Conservation (phyloP, 2,797 vertebrate genomes). For the Hipposideros larvatus region DNA sequence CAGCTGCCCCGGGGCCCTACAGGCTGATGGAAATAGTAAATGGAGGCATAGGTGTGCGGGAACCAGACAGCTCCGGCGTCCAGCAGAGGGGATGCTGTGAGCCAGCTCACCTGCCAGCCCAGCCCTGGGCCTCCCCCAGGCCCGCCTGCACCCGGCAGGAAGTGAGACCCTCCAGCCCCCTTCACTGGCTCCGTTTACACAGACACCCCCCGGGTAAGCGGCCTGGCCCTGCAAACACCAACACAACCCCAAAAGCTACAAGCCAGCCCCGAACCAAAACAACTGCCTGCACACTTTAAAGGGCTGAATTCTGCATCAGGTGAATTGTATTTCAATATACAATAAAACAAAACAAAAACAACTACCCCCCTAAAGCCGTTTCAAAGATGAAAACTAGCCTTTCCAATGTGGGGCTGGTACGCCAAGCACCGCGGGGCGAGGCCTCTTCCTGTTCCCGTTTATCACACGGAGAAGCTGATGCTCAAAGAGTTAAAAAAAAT, state of each 20-base stretch:
- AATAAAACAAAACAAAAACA: neutral
- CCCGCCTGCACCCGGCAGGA: no score
- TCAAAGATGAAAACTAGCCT: neutral
- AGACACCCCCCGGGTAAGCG: neutral
- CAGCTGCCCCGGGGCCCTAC: neutral
- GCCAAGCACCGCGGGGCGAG: no score
- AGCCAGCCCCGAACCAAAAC: neutral
- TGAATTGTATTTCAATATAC: neutral
- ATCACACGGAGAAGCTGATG: neutral
- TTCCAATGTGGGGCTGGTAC: neutral
- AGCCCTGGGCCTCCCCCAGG: neutral
- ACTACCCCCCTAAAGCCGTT: neutral
- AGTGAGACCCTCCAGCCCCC: neutral
- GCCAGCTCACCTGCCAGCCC: neutral
- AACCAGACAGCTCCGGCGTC: neutral
- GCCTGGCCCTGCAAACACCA: neutral
- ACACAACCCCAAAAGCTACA: neutral
- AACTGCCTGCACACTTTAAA: neutral
- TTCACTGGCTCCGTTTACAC: neutral
- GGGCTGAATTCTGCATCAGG: neutral
- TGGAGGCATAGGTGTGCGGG: neutral
- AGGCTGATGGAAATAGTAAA: neutral
- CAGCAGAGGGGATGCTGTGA: neutral
- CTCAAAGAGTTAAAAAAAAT: neutral
- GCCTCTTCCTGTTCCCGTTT: neutral